Percentiles rank a stretch among this genome's conserved stretches.
phyloP scores from a whole-genome alignment of 2,113 vertebrate genomes.

The Podarcis raffonei region DNA sequence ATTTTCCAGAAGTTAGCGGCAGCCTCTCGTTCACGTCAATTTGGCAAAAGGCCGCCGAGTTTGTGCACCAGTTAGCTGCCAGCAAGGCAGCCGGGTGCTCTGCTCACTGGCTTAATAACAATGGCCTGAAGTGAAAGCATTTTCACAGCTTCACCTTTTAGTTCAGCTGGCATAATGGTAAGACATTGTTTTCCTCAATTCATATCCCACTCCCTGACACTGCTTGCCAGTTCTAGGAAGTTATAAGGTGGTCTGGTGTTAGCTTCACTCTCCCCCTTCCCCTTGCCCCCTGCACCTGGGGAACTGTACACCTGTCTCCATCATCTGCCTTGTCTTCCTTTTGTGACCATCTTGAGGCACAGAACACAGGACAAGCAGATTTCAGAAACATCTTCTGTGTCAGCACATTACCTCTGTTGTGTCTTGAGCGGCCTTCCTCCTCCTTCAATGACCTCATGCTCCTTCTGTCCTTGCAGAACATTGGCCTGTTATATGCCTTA shows the following conservation, averaged over 20 bases:
- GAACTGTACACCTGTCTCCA: constrained; percentile 70
- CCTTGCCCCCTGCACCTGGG: constrained; percentile 60
- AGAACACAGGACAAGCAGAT: constrained; percentile 65
- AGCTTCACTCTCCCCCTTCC: constrained; percentile 45
- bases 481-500: constrained; percentile 71
- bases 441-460: constrained; percentile 47
- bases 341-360: constrained; percentile 67
- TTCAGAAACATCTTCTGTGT: constrained; percentile 70
- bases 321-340: constrained; percentile 73
- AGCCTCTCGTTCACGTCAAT: constrained; percentile 16
- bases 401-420: constrained; percentile 73
- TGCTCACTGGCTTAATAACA: constrained; percentile 37
- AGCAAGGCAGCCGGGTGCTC: constrained; percentile 49
- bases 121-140: constrained; percentile 35
- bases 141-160: constrained; percentile 55
- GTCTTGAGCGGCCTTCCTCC: constrained; percentile 60
- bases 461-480: constrained; percentile 46
- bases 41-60: constrained; percentile 42
- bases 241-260: constrained; percentile 61
- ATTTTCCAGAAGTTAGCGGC: constrained; percentile 40
- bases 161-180: constrained; percentile 69
- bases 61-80: constrained; percentile 32
- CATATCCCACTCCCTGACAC: constrained; percentile 72
- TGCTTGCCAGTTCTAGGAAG: constrained; percentile 70
- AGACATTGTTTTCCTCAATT: constrained; percentile 76